A percentile compares a stretch with the other conserved stretches of the same genome.
These are phyloP conservation scores for Oxyura jamaicensis DNA, from an alignment of 2,113 vertebrate species.

Conservation along the genomic window DNA sequence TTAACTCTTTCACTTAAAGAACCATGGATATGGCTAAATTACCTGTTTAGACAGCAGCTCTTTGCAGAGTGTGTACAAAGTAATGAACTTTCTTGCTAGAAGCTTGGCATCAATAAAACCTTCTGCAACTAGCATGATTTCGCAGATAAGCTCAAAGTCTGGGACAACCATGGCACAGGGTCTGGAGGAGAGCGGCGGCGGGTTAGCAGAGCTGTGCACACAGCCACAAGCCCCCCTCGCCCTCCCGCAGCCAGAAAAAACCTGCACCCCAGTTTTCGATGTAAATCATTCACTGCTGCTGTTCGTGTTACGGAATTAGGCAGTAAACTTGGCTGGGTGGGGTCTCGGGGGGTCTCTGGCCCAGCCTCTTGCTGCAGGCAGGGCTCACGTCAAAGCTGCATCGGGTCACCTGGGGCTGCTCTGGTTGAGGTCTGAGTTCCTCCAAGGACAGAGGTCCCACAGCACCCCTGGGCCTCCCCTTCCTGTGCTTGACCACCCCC, in stretches of 20 bases:
- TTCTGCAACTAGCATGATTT: constrained; percentile 84
- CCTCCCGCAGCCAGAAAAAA: background rate
- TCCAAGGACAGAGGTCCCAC: background rate
- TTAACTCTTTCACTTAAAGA: background rate
- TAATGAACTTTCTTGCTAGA: constrained; percentile 80
- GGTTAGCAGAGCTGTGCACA: background rate
- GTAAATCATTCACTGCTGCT: background rate
- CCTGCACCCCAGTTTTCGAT: background rate
- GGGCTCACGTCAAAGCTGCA: background rate
- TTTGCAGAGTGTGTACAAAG: constrained; percentile 78
- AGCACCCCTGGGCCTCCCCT: background rate
- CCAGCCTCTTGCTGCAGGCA: background rate
- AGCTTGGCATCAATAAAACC: constrained; percentile 79
- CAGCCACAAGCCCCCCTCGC: accelerated
- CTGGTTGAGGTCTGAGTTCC: background rate
- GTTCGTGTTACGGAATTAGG: background rate
- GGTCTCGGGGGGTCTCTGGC: background rate
- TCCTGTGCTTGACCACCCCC: background rate
- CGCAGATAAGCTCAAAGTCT: constrained; percentile 80
- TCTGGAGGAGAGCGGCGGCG: constrained; percentile 25
- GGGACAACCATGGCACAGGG: constrained; percentile 83
- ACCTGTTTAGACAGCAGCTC: constrained; percentile 82
- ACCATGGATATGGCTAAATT: background rate
- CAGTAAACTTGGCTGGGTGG: background rate
- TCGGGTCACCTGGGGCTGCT: background rate